These are phyloP conservation scores for Ptilorrhoa leucosticta DNA, from an alignment of 2,113 vertebrate species.

Conservation along the genomic window DNA sequence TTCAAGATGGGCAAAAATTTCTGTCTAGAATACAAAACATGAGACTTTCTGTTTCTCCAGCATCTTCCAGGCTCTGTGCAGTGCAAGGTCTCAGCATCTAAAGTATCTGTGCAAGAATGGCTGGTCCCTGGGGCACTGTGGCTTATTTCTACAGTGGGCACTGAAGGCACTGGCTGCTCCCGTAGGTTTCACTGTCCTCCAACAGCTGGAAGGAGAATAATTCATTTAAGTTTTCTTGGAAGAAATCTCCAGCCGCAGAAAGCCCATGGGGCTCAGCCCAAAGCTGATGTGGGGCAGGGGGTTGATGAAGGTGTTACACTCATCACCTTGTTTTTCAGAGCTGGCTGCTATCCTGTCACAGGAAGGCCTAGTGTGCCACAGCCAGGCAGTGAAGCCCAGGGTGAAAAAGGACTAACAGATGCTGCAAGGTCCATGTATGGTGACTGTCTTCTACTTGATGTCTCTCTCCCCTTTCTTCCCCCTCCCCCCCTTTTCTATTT, in stretches of 20 bases:
- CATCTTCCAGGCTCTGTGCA: background rate
- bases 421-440: background rate
- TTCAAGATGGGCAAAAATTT: background rate
- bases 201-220: background rate
- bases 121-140: fast-evolving
- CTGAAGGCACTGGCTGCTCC: background rate
- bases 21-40: background rate
- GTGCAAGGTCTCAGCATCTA: background rate
- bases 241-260: fast-evolving
- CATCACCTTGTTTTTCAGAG: background rate
- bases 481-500: background rate
- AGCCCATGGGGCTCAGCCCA: background rate
- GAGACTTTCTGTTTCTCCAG: background rate
- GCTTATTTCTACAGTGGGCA: fast-evolving
- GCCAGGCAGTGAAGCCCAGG: background rate
- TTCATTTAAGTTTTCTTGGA: background rate
- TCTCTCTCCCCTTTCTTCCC: background rate
- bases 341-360: fast-evolving
- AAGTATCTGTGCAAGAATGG: background rate
- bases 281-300: background rate
- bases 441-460: background rate
- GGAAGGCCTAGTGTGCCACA: background rate
- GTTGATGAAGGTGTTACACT: background rate
- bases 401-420: background rate
- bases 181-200: background rate